A percentile compares a stretch with the other conserved stretches of the same genome.
These are phyloP conservation scores for Amblyopsis rosae DNA, from an alignment of 2,113 vertebrate species.

Conservation along the genomic window DNA sequence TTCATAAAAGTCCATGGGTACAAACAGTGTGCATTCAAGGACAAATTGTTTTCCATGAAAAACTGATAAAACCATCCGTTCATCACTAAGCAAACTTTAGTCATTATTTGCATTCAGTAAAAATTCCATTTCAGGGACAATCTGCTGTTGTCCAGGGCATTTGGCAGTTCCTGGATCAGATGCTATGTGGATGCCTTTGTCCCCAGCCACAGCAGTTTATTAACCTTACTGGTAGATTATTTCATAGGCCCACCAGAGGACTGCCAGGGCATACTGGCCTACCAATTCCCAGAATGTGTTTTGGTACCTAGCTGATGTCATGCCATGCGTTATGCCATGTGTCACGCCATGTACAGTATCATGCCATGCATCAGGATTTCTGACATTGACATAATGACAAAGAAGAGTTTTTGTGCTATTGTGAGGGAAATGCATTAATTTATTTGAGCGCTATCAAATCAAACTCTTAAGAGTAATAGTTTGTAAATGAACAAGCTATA, in stretches of 20 bases:
- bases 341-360: conserved; percentile 26
- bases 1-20: conserved; percentile 79
- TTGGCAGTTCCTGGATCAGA: conserved; percentile 45
- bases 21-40: conserved; percentile 80
- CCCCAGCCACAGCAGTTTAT: conserved; percentile 56
- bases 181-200: conserved; percentile 41
- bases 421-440: no score
- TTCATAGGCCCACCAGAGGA: conserved; percentile 62
- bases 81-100: conserved; percentile 76
- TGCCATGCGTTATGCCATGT: conserved; percentile 1
- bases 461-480: no score
- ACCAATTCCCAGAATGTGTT: conserved; percentile 64
- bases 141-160: conserved; percentile 40
- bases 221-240: conserved; percentile 77
- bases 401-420: conserved; percentile 1
- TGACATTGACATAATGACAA: conserved; percentile 20
- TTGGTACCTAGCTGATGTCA: conserved; percentile 45
- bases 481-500: no score
- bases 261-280: conserved; percentile 34
- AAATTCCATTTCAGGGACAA: conserved; percentile 63
- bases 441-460: no score
- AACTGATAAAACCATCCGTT: conserved; percentile 74
- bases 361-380: conserved; percentile 23
- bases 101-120: conserved; percentile 79
- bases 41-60: conserved; percentile 82